Percentiles rank a stretch among this genome's conserved stretches.
Conservation (phyloP, 2,113 vertebrate species). For the Periophthalmus modestus region DNA sequence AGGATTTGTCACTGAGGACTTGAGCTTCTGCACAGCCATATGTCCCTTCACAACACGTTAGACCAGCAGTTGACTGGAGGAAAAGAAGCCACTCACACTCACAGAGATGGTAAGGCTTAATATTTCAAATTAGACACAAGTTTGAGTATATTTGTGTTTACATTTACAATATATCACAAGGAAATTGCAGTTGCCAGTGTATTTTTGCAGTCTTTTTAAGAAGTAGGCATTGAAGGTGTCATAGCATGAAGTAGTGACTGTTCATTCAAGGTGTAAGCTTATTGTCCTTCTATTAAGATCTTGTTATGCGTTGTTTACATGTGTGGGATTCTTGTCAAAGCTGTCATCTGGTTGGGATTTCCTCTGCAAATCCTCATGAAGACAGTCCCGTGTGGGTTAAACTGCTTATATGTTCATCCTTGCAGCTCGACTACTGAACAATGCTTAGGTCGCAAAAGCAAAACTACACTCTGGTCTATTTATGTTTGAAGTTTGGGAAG, state of each 20-base stretch:
- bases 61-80: background rate
- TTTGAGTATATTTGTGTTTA: background rate
- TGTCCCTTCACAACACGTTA: background rate
- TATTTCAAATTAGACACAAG: background rate
- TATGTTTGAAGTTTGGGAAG: too few species aligned
- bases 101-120: background rate
- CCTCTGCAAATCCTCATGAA: slow-evolving; percentile 42
- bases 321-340: background rate
- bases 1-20: background rate
- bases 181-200: background rate
- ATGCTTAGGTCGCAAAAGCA: background rate
- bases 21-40: background rate
- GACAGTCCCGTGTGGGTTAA: slow-evolving; percentile 22
- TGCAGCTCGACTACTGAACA: background rate
- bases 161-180: background rate
- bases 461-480: too few species aligned
- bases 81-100: background rate
- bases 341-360: slow-evolving; percentile 43
- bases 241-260: background rate
- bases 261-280: background rate
- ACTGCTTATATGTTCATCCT: background rate
- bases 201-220: background rate
- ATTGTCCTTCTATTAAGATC: background rate
- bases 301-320: background rate
- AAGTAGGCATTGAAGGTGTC: background rate